Evolutionary conservation across 2,113 vertebrate species (phyloP), one percentile per base, ranked within the genome.

Genomic region (Scortum barcoo): DNA sequence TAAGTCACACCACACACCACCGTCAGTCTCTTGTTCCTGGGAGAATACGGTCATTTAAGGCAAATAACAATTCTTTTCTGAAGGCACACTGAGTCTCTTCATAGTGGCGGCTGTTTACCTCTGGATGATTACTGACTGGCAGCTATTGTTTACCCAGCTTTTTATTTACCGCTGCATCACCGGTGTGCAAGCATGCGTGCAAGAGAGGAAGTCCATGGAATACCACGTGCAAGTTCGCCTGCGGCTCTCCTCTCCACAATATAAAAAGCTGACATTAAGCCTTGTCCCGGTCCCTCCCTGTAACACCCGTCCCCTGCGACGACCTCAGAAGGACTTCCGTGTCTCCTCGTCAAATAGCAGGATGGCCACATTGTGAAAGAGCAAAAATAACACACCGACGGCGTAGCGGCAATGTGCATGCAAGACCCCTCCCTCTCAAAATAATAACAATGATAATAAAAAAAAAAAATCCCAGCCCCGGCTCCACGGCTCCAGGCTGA

Each of bases 231-330:
- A 0, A 46, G 73, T 12, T 8, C 1, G 42, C 73, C 78, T 12
- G 72, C 24, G 60, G 76, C 72, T 88, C 58, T 44, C 24, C 6
- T 72, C 67, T 1, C 53, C 67, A 17, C 74, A 85, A 71, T 73
- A 79, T 72, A 88, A 88, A 89, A 76, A 80, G 63, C 50, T 87
- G 86, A 87, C 86, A 89, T 87, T 85, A 81, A 82, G 54, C 82
- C 40, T 19, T 0, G 63, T 60, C 68, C 72, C 46, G 46, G 58
- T 56, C 33, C 71, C 89, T 84, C 67, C 24, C 77, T 76, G 79
- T 61, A 86, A 72, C 75, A 36, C 60, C 58, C 22, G 60, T 81
- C 73, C 81, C 67, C 79, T 26, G 65, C 3, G 33, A 86, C 9
- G 26, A 50, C 87, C 78, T 88, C 51, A 50, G 56, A 83, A 76